These are phyloP conservation scores for Therioaphis trifolii DNA, from an alignment of 2,888 invertebrate species.

Conservation along the genomic window DNA sequence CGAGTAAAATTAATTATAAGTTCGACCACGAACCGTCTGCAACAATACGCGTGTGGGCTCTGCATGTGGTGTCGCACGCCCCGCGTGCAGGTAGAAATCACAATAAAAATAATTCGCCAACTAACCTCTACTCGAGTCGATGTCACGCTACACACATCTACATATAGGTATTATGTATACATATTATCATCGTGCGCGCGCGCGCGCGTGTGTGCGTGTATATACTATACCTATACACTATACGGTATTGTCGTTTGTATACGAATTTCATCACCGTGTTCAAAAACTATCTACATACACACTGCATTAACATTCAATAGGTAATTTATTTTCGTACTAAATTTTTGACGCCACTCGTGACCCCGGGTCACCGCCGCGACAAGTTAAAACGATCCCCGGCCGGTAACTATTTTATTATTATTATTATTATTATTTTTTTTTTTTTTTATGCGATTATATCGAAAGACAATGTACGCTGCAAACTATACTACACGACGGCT, in stretches of 20 bases:
- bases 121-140: neutral
- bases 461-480: slow-evolving; percentile 2
- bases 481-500: neutral
- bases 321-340: slow-evolving; percentile 26
- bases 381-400: slow-evolving; percentile 18
- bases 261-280: neutral
- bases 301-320: slow-evolving; percentile 30
- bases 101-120: neutral
- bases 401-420: too few species aligned
- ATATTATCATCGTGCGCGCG: neutral
- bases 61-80: too few species aligned
- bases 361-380: slow-evolving; percentile 3
- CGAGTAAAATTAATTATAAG: too few species aligned
- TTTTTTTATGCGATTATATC: neutral
- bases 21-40: too few species aligned
- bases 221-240: too few species aligned
- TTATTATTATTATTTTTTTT: too few species aligned
- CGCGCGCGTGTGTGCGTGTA: too few species aligned
- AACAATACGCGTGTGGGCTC: too few species aligned
- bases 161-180: neutral
- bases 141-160: neutral
- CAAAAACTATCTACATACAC: neutral
- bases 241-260: slow-evolving; percentile 10
- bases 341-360: slow-evolving; percentile 28
- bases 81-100: too few species aligned